Conservation (phyloP, 37 sponge, comb jelly and placozoan genomes). For the Theonella swinhoei region DNA sequence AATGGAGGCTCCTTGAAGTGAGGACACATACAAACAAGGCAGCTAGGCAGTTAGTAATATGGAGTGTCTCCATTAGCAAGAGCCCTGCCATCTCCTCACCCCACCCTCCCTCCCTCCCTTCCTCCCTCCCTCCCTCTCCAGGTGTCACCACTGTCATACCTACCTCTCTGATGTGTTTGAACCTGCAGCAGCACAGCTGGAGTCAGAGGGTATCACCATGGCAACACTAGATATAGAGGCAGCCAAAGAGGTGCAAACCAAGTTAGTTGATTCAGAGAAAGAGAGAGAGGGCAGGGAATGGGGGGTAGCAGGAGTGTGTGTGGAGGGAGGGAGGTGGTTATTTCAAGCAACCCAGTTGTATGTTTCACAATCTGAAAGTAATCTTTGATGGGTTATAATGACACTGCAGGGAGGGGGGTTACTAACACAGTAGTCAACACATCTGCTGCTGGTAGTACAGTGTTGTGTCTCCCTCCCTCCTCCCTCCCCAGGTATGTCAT, state of each 20-base stretch:
- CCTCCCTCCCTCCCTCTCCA: not conserved
- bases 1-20: not conserved
- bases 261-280: not conserved
- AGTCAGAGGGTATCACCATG: conserved; percentile 15
- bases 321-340: too few species aligned
- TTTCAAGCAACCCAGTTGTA: not conserved
- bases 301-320: not conserved
- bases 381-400: not conserved
- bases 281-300: not conserved
- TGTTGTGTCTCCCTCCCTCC: not conserved
- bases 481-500: conserved; percentile 31
- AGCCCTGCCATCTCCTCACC: not conserved
- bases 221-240: conserved; percentile 47
- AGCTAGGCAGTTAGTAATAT: not conserved
- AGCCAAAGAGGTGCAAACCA: conserved; percentile 23
- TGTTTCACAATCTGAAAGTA: not conserved
- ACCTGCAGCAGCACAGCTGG: conserved; percentile 14
- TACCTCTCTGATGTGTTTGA: conserved; percentile 3
- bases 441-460: not conserved
- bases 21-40: not conserved
- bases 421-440: not conserved
- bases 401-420: not conserved
- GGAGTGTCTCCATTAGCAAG: not conserved
- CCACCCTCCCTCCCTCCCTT: not conserved
- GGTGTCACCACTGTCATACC: conserved; percentile 54